phyloP scores from a whole-genome alignment of 2,888 invertebrate species.

The Heterodera filipjevi region DNA sequence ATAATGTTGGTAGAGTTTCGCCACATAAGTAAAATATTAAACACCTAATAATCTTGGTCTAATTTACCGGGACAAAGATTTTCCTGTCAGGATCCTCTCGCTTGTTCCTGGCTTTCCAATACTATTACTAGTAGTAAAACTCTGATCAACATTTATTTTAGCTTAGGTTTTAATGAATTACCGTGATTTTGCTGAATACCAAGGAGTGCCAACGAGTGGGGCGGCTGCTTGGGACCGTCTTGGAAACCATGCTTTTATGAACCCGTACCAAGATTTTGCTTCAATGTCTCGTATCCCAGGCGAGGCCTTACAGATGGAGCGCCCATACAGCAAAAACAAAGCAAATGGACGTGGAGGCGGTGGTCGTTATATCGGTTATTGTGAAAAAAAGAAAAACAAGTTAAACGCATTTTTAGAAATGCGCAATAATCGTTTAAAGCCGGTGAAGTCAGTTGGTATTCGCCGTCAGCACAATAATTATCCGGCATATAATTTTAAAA shows the following conservation, averaged over 20 bases:
- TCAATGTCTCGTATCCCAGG: not conserved
- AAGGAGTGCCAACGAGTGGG: not conserved
- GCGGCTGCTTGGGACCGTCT: conserved; percentile 4
- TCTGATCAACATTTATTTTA: not conserved
- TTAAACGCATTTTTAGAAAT: not conserved
- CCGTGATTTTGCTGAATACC: conserved; percentile 5
- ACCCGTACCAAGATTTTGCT: conserved; percentile 20
- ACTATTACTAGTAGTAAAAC: too few species aligned
- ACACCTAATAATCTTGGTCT: too few species aligned
- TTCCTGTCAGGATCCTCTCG: too few species aligned
- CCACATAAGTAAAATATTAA: too few species aligned
- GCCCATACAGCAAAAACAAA: not conserved
- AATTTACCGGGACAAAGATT: too few species aligned
- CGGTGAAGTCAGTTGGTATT: not conserved
- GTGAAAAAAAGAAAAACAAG: not conserved
- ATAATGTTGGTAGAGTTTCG: too few species aligned
- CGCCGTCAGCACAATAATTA: conserved; percentile 3
- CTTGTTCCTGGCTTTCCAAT: too few species aligned
- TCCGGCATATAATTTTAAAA: not conserved
- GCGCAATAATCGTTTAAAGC: not conserved
- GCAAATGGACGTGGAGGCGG: not conserved
- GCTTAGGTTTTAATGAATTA: not conserved
- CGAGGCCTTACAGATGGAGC: not conserved
- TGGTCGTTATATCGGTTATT: not conserved
- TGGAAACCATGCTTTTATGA: conserved; percentile 13